phyloP scores from a whole-genome alignment of 2,113 vertebrate species.

The Ictalurus punctatus region DNA sequence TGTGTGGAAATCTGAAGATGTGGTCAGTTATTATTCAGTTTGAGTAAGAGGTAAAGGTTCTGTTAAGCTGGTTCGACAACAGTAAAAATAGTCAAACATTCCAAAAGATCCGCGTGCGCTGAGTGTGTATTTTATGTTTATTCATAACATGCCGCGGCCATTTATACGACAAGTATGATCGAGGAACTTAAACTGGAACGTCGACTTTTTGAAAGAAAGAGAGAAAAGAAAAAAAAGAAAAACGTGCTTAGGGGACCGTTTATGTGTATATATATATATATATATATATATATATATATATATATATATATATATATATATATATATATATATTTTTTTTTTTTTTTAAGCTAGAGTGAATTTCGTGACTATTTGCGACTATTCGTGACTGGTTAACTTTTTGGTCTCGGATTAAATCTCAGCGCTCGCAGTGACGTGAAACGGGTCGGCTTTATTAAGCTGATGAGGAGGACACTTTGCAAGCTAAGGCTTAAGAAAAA shows the following conservation, averaged over 20 bases:
- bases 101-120: too few species aligned
- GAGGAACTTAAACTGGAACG: not conserved
- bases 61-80: conserved; percentile 6
- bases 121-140: not conserved
- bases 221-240: not conserved
- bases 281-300: too few species aligned
- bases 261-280: too few species aligned
- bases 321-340: too few species aligned
- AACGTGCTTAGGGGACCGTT: not conserved
- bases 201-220: not conserved
- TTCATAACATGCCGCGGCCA: not conserved
- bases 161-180: not conserved
- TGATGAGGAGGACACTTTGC: not conserved
- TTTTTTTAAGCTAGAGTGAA: too few species aligned
- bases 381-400: not conserved
- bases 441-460: not conserved
- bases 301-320: too few species aligned
- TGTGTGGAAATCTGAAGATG: not conserved
- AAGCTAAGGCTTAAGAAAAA: not conserved
- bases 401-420: not conserved
- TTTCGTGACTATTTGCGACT: too few species aligned
- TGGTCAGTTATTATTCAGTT: not conserved
- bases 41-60: not conserved
- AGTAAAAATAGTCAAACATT: not conserved
- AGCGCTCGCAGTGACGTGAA: not conserved